A percentile compares a stretch with the other conserved stretches of the same genome.
phyloP scores from a whole-genome alignment of 2,888 invertebrate genomes.

The Phanerotoma sp. region DNA sequence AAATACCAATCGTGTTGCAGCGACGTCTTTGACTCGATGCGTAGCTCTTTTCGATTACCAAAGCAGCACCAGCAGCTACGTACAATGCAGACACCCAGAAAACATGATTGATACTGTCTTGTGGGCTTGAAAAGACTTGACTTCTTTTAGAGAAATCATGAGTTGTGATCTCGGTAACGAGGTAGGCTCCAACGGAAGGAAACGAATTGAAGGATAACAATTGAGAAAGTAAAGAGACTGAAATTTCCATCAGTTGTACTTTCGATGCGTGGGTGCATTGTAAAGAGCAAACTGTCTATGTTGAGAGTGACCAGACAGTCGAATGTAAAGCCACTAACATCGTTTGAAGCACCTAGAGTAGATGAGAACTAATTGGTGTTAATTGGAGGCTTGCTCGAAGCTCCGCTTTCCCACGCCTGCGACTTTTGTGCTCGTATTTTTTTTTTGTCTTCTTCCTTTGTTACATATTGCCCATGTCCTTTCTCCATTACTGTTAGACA shows the following conservation, averaged over 20 bases:
- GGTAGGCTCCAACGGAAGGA: not conserved
- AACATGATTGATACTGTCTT: constrained; percentile 4
- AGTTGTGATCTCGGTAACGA: constrained; percentile 3
- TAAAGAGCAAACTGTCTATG: not conserved
- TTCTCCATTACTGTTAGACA: constrained; percentile 12
- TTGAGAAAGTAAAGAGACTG: constrained; percentile 3
- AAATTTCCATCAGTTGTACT: not conserved
- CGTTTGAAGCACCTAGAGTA: constrained; percentile 48
- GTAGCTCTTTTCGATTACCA: not conserved
- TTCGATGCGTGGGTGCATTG: constrained; percentile 6
- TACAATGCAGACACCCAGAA: constrained; percentile 1
- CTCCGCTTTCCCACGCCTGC: constrained; percentile 56
- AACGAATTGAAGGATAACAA: constrained; percentile 2
- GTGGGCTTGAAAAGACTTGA: no score
- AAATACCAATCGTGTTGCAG: constrained; percentile 45
- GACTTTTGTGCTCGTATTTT: constrained; percentile 51
- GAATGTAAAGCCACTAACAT: not conserved
- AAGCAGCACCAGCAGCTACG: not conserved
- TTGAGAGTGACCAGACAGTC: not conserved
- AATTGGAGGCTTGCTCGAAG: constrained; percentile 54
- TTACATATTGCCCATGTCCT: constrained; percentile 4
- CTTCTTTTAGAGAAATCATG: not conserved
- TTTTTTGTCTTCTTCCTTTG: constrained; percentile 21
- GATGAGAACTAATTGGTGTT: constrained; percentile 58
- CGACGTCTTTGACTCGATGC: constrained; percentile 14